Conservation (phyloP, 2,888 invertebrate species). For the Aplocera efformata region DNA sequence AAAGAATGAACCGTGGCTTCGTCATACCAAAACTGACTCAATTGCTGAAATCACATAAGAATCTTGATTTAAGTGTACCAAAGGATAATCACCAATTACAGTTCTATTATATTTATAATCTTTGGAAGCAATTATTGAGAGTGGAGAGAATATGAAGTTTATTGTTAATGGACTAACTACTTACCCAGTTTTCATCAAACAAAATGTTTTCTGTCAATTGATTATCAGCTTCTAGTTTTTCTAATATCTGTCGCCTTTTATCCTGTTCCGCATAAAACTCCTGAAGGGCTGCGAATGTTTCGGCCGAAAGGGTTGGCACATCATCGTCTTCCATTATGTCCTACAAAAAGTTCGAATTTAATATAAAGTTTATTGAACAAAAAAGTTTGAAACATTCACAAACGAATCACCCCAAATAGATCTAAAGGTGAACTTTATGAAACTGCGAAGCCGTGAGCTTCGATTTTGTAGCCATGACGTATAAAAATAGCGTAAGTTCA, state of each 20-base stretch:
- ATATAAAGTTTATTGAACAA: background rate
- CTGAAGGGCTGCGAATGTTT: constrained; percentile 86
- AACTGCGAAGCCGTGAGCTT: constrained; percentile 28
- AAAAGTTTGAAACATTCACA: background rate
- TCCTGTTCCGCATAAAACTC: constrained; percentile 88
- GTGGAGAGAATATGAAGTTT: no score
- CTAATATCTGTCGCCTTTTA: constrained; percentile 79
- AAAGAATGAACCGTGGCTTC: constrained; percentile 87
- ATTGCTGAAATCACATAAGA: constrained; percentile 84
- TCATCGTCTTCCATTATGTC: constrained; percentile 78
- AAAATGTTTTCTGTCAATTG: constrained; percentile 68
- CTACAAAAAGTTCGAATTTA: constrained; percentile 1
- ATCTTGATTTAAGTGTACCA: background rate
- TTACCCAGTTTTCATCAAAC: constrained; percentile 92
- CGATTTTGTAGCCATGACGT: constrained; percentile 46
- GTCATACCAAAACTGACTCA: constrained; percentile 99
- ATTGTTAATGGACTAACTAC: no score
- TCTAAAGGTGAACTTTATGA: constrained; percentile 18
- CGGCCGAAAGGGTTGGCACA: constrained; percentile 82
- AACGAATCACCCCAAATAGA: background rate
- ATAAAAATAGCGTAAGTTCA: constrained; percentile 62
- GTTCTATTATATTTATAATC: no score
- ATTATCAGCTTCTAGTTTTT: constrained; percentile 66
- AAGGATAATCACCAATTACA: background rate
- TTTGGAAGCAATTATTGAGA: no score